Evolutionary conservation across 1,140 invertebrate species (phyloP).

Genomic region (Lordiphosa stackelbergi): DNA sequence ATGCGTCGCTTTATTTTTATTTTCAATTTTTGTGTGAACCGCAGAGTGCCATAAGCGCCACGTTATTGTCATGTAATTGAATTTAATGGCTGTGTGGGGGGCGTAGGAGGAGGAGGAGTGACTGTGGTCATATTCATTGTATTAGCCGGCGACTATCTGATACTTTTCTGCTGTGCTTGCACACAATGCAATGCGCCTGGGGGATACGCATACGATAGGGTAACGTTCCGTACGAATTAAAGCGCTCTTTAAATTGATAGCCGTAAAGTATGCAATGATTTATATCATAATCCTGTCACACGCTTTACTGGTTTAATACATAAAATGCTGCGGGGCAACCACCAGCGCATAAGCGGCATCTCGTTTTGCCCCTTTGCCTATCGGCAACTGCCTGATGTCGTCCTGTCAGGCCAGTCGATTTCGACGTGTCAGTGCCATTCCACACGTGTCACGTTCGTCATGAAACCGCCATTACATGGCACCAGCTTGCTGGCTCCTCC

Average conservation of each 20-base stretch:
- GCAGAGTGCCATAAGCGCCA: slow-evolving; percentile 59
- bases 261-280: slow-evolving; percentile 57
- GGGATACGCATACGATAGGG: slow-evolving; percentile 33
- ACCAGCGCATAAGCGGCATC: slow-evolving; percentile 12
- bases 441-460: slow-evolving; percentile 59
- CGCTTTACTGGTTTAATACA: slow-evolving; percentile 65
- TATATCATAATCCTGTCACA: slow-evolving; percentile 72
- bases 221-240: not conserved
- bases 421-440: slow-evolving; percentile 52
- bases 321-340: slow-evolving; percentile 38
- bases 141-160: slow-evolving; percentile 63
- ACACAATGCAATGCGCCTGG: slow-evolving; percentile 32
- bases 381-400: too few relatives aligned
- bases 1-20: slow-evolving; percentile 63
- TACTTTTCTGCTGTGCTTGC: slow-evolving; percentile 55
- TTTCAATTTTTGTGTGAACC: slow-evolving; percentile 65
- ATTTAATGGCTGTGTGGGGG: slow-evolving; percentile 64
- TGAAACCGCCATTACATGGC: slow-evolving; percentile 47
- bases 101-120: slow-evolving; percentile 7
- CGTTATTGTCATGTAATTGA: slow-evolving; percentile 73
- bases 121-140: slow-evolving; percentile 47
- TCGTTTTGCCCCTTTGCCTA: slow-evolving; percentile 1
- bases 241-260: slow-evolving; percentile 37
- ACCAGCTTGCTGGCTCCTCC: slow-evolving; percentile 18
- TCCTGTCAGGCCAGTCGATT: slow-evolving; percentile 47